A percentile compares a stretch with the other conserved stretches of the same genome.
phyloP scores from a whole-genome alignment of 2,797 vertebrate species.

The Chrysocyon brachyurus region DNA sequence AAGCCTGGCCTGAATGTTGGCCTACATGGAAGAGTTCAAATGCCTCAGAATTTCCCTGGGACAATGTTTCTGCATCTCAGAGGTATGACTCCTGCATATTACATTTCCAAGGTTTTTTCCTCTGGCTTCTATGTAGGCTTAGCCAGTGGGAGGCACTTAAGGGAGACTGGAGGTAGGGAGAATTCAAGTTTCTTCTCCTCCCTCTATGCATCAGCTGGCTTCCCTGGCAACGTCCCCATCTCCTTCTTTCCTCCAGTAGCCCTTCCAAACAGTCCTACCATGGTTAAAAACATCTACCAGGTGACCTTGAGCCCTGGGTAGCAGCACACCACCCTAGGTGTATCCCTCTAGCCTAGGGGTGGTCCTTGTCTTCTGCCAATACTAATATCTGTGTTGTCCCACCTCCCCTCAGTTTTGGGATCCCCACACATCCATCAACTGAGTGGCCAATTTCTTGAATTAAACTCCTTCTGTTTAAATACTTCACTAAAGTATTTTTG shows the following conservation, averaged over 20 bases:
- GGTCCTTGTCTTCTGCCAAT: background rate
- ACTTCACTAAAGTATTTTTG: constrained; percentile 34
- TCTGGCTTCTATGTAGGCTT: background rate
- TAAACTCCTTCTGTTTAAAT: constrained; percentile 42
- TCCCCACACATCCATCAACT: background rate
- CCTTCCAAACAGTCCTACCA: background rate
- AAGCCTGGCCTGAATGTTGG: background rate
- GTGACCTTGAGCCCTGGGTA: background rate
- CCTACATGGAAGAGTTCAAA: constrained; percentile 30
- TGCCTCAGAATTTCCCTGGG: background rate
- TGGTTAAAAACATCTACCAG: background rate
- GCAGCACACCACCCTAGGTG: background rate
- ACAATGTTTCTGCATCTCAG: background rate
- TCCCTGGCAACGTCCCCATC: background rate
- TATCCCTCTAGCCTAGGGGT: background rate
- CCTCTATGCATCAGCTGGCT: background rate
- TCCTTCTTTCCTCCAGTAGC: background rate
- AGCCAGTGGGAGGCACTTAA: background rate
- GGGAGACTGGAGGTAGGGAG: background rate
- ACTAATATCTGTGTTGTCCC: background rate
- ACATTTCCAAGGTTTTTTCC: background rate
- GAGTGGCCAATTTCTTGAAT: background rate
- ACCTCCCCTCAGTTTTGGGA: background rate
- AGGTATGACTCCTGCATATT: background rate
- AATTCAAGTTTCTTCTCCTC: background rate